These are phyloP conservation scores for Meta bourneti DNA, from an alignment of 2,888 invertebrate species.

Conservation along the genomic window DNA sequence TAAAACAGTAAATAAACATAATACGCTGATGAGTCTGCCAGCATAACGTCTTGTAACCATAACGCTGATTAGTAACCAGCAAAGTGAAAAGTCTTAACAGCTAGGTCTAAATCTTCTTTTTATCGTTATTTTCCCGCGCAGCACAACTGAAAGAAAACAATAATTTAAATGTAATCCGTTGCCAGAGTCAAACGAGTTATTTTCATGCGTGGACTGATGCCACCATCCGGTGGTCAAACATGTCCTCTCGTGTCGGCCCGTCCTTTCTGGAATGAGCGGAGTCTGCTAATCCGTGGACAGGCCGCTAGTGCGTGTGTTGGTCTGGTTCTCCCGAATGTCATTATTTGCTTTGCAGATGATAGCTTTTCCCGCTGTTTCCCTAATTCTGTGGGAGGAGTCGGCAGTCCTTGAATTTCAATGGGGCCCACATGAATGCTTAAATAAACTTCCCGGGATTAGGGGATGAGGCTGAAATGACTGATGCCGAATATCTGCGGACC, in stretches of 20 bases:
- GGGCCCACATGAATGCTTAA: slow-evolving; percentile 23
- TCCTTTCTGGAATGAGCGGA: not conserved
- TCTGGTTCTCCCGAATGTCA: not conserved
- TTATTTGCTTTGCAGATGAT: slow-evolving; percentile 51
- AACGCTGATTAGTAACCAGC: no score
- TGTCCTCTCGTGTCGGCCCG: not conserved
- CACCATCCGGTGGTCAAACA: slow-evolving; percentile 4
- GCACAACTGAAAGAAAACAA: no score
- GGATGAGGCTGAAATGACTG: not conserved
- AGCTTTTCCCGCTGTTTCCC: slow-evolving; percentile 49
- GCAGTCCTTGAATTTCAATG: slow-evolving; percentile 31
- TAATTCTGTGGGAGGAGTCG: slow-evolving; percentile 17
- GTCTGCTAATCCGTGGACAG: slow-evolving; percentile 16
- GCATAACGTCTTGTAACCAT: no score
- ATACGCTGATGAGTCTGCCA: no score
- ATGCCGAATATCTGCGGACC: not conserved
- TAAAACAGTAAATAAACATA: no score
- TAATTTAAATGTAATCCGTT: no score
- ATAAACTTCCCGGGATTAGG: slow-evolving; percentile 26
- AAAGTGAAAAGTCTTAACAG: no score
- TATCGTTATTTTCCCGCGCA: no score
- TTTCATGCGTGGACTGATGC: no score
- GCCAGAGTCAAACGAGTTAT: no score
- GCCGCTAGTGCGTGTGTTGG: slow-evolving; percentile 1
- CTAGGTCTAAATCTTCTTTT: no score